These are phyloP conservation scores for Eubasilissa splendida DNA, from an alignment of 2,888 invertebrate genomes.

Conservation along the genomic window DNA sequence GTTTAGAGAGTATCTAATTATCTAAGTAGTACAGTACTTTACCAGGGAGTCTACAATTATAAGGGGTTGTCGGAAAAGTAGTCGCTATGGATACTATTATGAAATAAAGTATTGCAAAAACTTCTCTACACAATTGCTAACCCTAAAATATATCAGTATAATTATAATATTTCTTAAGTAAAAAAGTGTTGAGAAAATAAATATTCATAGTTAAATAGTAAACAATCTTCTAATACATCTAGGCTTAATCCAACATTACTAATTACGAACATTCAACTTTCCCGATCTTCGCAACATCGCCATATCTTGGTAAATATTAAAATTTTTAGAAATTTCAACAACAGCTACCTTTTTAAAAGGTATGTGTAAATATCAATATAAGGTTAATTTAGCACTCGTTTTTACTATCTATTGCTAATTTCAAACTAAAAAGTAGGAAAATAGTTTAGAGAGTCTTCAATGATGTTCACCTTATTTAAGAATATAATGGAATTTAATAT, in stretches of 20 bases:
- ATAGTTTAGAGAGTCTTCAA: not conserved
- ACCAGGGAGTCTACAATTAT: too few species aligned
- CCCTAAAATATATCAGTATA: conserved; percentile 1
- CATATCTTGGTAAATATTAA: conserved; percentile 20
- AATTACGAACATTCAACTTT: not conserved
- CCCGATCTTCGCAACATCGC: not conserved
- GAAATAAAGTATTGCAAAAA: not conserved
- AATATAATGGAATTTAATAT: too few species aligned
- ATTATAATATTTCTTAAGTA: conserved; percentile 2
- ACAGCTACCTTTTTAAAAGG: conserved; percentile 32
- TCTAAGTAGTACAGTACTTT: too few species aligned
- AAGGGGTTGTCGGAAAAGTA: too few species aligned
- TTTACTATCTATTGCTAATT: conserved; percentile 10
- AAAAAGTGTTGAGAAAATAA: conserved; percentile 25
- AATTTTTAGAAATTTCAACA: conserved; percentile 24
- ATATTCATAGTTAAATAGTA: not conserved
- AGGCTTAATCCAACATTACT: conserved; percentile 3
- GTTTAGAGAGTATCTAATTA: too few species aligned
- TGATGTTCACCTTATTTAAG: too few species aligned
- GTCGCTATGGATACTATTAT: too few species aligned
- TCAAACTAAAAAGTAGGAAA: not conserved
- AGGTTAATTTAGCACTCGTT: conserved; percentile 37
- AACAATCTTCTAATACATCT: conserved; percentile 12
- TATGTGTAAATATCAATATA: conserved; percentile 33
- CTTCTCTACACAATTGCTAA: not conserved